Evolutionary conservation across 2,888 invertebrate species (phyloP), one percentile per base, ranked within the genome.

Genomic region (Syritta pipiens): DNA sequence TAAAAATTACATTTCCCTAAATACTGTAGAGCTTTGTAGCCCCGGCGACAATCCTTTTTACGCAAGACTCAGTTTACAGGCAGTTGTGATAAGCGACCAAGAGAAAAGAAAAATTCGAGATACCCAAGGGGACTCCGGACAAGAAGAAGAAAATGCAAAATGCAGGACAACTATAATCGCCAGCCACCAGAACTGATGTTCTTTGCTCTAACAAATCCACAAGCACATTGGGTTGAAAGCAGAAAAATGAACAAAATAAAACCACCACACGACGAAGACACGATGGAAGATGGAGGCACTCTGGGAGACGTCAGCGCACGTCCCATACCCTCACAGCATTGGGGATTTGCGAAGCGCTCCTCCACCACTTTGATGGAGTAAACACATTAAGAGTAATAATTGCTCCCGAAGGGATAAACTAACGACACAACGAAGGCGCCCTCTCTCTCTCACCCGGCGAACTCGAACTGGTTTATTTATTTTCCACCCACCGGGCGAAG

Each of bases 371-470:
- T 81, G 74, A 74, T 81, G 69, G 53, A 76, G 75, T 76, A 72
- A 81, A 81, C 74, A 81, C 75, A 81, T 81, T 82, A 72, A 76
- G 81, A 67, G 69, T 51, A 82, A 81, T 82, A 82, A 82, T 82
- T 82, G 82, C 62, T 76, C 82, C 82, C 82, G 40, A 63, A 81
- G 75, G 82, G 75, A 71, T 51, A 57, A 72, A 62, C 62, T 72
- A 79, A 79, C 79, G 79, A 79, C 49, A 74, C 35, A 74, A 53
- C 42, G 48, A 60, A 59, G 35, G 20, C 37, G 26, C 51, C 40
- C 60, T 59, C 17, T 20, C 17, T 49, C 32, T 30, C 55, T 55
- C 32, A 55, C 40, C 62, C 63, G 53, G 59, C 62, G 68, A 59
- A 35, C 60, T 35, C 32, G 26, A 57, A 60, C 57, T 35, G 42